These are phyloP conservation scores for Ophthalmolycus amberensis DNA, from an alignment of 2,113 vertebrate species.

Conservation along the genomic window DNA sequence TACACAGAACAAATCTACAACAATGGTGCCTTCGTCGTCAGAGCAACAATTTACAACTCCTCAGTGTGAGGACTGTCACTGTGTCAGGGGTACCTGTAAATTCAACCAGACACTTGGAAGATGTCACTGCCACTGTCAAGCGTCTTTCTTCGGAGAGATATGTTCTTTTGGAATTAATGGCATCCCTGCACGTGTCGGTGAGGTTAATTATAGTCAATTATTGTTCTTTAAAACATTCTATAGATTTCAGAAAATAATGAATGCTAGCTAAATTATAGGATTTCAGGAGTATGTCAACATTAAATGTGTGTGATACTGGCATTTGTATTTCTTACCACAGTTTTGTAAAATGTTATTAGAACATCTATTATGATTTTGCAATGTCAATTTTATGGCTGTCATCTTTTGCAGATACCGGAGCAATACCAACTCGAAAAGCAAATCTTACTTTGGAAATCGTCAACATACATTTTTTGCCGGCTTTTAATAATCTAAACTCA, in stretches of 20 bases:
- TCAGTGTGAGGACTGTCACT: conserved; percentile 63
- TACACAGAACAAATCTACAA: not conserved
- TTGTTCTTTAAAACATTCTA: not conserved
- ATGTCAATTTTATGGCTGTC: not conserved
- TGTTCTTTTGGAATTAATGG: conserved; percentile 58
- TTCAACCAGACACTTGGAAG: conserved; percentile 37
- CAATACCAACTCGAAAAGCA: conserved; percentile 64
- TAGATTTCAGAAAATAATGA: not conserved
- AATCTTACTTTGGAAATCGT: conserved; percentile 69
- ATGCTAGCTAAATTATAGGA: not conserved
- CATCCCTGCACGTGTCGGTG: conserved; percentile 49
- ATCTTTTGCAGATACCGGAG: conserved; percentile 45
- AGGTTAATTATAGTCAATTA: conserved; percentile 9
- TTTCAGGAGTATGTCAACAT: not conserved
- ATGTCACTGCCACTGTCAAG: conserved; percentile 63
- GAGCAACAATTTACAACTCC: not conserved
- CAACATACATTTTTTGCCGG: not conserved
- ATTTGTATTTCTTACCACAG: not conserved
- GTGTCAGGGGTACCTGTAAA: conserved; percentile 44
- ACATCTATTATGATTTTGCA: not conserved
- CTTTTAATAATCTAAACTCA: conserved; percentile 58
- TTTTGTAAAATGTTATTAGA: not conserved
- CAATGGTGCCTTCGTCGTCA: not conserved
- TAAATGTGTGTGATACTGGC: not conserved
- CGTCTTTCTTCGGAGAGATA: conserved; percentile 36